phyloP scores from a whole-genome alignment of 2,113 vertebrate species.

The Spilogale gracilis region DNA sequence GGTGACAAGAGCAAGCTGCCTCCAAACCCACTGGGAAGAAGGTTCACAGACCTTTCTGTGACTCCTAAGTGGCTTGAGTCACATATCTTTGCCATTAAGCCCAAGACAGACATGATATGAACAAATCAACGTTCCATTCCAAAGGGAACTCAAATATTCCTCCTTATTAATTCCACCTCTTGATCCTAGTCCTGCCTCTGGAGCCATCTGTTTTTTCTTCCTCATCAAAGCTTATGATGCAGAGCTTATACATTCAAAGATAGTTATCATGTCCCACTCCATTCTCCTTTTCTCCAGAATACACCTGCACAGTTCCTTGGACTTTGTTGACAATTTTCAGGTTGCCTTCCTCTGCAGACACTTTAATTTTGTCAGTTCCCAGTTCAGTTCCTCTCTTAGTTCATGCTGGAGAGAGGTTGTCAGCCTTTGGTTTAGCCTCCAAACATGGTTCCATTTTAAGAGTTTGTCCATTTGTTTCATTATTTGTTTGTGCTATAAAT shows the following conservation, averaged over 20 bases:
- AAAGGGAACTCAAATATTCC: background rate
- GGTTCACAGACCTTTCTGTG: background rate
- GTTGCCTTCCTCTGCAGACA: background rate
- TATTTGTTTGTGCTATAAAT: background rate
- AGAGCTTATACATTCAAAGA: background rate
- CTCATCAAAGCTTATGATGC: background rate
- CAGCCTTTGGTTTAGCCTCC: background rate
- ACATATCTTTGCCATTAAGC: background rate
- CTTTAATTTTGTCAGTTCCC: background rate
- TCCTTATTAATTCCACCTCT: background rate
- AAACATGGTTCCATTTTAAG: background rate
- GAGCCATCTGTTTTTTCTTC: background rate
- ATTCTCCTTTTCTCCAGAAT: background rate
- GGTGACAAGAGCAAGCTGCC: background rate
- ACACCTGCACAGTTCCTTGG: background rate
- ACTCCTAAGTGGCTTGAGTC: background rate
- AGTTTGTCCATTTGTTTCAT: background rate
- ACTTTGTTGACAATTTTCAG: background rate
- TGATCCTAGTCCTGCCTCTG: background rate
- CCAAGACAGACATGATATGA: background rate
- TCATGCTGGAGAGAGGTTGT: background rate
- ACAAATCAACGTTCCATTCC: background rate
- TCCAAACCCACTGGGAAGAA: background rate
- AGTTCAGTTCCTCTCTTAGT: background rate
- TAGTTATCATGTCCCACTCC: background rate